Evolutionary conservation across 2,888 invertebrate genomes (phyloP), one percentile per base, ranked within the genome.

Genomic region (Epinotia ramella): DNA sequence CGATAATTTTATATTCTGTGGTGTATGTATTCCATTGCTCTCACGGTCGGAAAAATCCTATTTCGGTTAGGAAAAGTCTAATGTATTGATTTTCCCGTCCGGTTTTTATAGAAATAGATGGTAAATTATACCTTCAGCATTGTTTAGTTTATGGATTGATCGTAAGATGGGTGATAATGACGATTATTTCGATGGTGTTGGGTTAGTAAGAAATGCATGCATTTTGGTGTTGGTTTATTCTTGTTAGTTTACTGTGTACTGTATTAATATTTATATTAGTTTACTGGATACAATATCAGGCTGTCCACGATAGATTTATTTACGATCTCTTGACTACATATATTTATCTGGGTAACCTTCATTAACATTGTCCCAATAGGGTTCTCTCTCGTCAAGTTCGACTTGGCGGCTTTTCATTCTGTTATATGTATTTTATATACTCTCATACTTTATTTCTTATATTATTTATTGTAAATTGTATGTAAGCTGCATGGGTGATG

Each of bases 181-280:
- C 87, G 92, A 90, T 85, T 92, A 89, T 90, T 91, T 89, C 86
- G 92, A 91, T 82, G 93, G 93, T 91, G 93, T 93, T 84, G 94
- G 94, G 94, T 94, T 91, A 93, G 93, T 93, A 92, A 83, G 81
- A 79, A 71, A 74, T 80, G 82, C 81, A 82, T 83, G 82, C 62
- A 71, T 73, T 74, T 74, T 79, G 77, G 73, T 77, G 68, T 77
- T 78, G 71, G n/a, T 59, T 63, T 69, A 49, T 73, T 70, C 63
- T 13, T 68, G 13, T 73, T 79, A 20, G 13, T 33, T 70, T 40
- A 11, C n/a, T 49, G 49, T 75, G 63, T 57, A 62, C 64, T 76
- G 44, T 70, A 67, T 66, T 69, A 73, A 64, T 56, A 56, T 73
- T 73, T 70, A 60, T 59, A 33, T 67, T 53, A 11, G 24, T 20